A percentile compares a stretch with the other conserved stretches of the same genome.
Conservation (phyloP, 1,140 invertebrate species). For the Bombus superbus region DNA sequence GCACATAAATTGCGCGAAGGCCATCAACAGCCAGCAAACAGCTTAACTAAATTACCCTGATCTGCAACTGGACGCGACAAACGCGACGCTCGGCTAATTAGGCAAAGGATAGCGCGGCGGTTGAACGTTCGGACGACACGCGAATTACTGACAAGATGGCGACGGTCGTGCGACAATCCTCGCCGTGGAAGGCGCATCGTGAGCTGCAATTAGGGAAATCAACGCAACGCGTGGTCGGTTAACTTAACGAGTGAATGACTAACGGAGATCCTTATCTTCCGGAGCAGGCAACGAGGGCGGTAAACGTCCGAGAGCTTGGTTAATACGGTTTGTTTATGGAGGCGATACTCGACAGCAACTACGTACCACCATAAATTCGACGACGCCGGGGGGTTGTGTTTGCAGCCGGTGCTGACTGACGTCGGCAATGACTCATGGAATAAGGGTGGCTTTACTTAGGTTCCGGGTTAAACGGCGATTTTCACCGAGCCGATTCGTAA, state of each 20-base stretch:
- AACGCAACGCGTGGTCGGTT: constrained; percentile 70
- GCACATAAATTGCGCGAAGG: background rate
- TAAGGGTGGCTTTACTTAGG: constrained; percentile 46
- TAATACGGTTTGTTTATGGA: constrained; percentile 75
- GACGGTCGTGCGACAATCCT: background rate
- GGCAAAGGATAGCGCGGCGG: background rate
- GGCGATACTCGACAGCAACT: constrained; percentile 22
- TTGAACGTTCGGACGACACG: constrained; percentile 5
- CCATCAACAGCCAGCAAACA: background rate
- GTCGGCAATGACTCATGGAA: constrained; percentile 38
- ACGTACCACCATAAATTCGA: constrained; percentile 40
- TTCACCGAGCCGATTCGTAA: constrained; percentile 42
- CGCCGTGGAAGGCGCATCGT: constrained; percentile 31
- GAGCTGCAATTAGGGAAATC: constrained; percentile 71
- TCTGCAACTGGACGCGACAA: constrained; percentile 10
- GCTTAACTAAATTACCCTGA: constrained; percentile 22
- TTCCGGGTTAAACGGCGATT: constrained; percentile 47
- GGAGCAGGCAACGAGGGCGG: constrained; percentile 64
- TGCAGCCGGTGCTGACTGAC: constrained; percentile 18
- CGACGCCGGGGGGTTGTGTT: constrained; percentile 14
- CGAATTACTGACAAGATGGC: constrained; percentile 11
- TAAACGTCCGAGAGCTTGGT: constrained; percentile 69
- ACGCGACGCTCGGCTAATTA: constrained; percentile 20
- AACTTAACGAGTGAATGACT: constrained; percentile 77
- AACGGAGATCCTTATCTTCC: constrained; percentile 75